These are phyloP conservation scores for Sebastes ruberrimus DNA, from an alignment of 2,797 vertebrate genomes.

Conservation along the genomic window DNA sequence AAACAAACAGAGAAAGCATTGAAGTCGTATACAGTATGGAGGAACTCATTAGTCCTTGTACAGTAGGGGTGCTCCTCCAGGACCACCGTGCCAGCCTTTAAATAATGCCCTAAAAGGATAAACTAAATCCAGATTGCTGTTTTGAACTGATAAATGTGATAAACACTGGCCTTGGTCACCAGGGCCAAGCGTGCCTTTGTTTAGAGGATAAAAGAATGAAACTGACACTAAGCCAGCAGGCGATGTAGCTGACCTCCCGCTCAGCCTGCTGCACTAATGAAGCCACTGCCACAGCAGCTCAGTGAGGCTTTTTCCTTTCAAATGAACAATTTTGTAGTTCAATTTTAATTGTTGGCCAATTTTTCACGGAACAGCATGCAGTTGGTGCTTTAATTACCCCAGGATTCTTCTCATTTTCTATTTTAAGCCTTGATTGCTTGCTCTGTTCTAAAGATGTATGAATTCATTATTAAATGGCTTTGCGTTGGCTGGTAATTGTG, in stretches of 20 bases:
- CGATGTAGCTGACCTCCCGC: conserved; percentile 43
- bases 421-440: conserved; percentile 21
- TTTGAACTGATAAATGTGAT: conserved; percentile 52
- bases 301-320: conserved; percentile 18
- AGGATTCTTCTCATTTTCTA: conserved; percentile 7
- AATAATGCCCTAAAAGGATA: conserved; percentile 10
- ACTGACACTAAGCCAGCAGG: conserved; percentile 57
- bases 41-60: conserved; percentile 7
- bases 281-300: conserved; percentile 26
- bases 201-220: conserved; percentile 56
- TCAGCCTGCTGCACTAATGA: conserved; percentile 56
- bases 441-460: conserved; percentile 13
- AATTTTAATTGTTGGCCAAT: conserved; percentile 19
- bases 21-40: neutral
- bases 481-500: conserved; percentile 2
- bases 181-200: conserved; percentile 36
- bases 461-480: conserved; percentile 17
- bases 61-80: neutral
- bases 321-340: conserved; percentile 22
- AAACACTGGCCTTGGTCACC: conserved; percentile 29
- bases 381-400: conserved; percentile 21
- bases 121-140: conserved; percentile 46
- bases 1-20: neutral
- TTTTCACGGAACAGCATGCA: conserved; percentile 1
- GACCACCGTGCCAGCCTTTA: conserved; percentile 3